Conservation (phyloP, 2,797 vertebrate genomes). For the Platyrinchus mystaceus region DNA sequence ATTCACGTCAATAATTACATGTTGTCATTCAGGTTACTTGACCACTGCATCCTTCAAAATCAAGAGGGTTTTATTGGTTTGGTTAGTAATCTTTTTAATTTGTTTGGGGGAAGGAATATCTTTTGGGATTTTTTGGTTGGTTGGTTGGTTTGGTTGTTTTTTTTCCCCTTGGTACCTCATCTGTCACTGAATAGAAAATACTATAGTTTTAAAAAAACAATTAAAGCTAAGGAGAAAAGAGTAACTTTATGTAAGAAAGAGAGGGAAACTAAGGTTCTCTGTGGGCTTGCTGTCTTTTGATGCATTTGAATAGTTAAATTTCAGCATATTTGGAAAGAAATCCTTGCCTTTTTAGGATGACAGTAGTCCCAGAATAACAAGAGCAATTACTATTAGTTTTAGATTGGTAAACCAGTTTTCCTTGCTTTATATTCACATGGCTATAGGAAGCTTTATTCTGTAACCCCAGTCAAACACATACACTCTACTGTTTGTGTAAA, state of each 20-base stretch:
- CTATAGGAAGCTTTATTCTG: neutral
- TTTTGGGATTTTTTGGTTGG: neutral
- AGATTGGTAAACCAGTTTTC: neutral
- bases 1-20: neutral
- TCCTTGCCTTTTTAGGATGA: neutral
- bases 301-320: neutral
- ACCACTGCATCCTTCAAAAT: neutral
- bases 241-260: neutral
- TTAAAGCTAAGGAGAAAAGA: neutral
- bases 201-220: neutral
- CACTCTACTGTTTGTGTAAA: neutral
- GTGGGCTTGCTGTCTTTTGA: neutral
- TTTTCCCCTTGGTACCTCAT: neutral
- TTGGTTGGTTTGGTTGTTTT: neutral
- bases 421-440: neutral
- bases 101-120: fast-evolving
- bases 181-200: neutral
- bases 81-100: neutral
- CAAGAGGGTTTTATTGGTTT: neutral
- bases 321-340: neutral
- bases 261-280: neutral
- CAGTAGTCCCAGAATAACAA: neutral
- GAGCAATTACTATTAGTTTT: neutral
- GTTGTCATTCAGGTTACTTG: neutral
- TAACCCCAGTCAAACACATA: neutral